Conservation (phyloP, 2,113 vertebrate genomes). For the Strix uralensis region DNA sequence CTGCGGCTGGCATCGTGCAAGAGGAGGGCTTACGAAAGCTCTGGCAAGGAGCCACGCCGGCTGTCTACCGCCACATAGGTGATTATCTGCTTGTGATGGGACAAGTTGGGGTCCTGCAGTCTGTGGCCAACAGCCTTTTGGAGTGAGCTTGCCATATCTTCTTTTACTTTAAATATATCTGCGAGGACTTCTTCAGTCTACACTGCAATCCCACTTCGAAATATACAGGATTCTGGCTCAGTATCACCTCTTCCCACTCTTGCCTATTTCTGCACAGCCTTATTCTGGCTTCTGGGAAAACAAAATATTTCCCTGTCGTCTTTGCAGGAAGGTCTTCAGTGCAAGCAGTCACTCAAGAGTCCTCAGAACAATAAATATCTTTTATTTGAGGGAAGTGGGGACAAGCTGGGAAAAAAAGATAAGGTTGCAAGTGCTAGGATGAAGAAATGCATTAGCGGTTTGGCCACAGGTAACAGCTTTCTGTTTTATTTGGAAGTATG, state of each 20-base stretch:
- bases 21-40: constrained; percentile 83
- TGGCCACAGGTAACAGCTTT: background rate
- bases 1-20: constrained; percentile 74
- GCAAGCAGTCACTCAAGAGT: background rate
- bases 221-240: background rate
- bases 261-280: background rate
- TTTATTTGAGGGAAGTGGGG: background rate
- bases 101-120: background rate
- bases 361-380: background rate
- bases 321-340: background rate
- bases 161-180: background rate
- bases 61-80: constrained; percentile 87
- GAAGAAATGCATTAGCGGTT: background rate
- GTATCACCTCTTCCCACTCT: background rate
- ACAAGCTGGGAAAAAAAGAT: background rate
- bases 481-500: background rate
- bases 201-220: background rate
- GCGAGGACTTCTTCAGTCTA: background rate
- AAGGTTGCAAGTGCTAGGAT: background rate
- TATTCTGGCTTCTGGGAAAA: background rate
- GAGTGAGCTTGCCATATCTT: background rate
- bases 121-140: background rate
- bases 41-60: constrained; percentile 85
- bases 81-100: constrained; percentile 5
- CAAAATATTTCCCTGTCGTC: background rate